Conservation (phyloP, 2,113 vertebrate species). For the Rhodinocichla rosea region DNA sequence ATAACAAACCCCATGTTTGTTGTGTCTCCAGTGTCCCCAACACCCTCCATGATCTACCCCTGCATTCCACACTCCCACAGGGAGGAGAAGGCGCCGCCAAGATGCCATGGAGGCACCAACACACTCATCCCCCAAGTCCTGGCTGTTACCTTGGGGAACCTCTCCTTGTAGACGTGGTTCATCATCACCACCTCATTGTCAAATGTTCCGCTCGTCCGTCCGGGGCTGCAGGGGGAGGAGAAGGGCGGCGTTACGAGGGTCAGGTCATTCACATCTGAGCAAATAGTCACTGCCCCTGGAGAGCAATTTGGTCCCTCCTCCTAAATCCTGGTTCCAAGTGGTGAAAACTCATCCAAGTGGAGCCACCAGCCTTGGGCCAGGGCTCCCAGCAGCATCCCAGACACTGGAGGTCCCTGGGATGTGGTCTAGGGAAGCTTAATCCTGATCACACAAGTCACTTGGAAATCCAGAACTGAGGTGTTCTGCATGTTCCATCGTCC, state of each 20-base stretch:
- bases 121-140: rapidly evolving
- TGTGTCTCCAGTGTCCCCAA: background rate
- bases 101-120: rapidly evolving
- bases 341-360: background rate
- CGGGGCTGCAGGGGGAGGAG: conserved; percentile 77
- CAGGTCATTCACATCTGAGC: background rate
- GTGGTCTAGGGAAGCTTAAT: background rate
- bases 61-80: background rate
- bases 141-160: conserved; percentile 90
- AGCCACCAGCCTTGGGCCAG: background rate
- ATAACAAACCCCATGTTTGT: background rate
- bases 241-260: rapidly evolving
- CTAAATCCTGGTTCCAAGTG: background rate
- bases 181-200: conserved; percentile 98
- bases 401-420: background rate
- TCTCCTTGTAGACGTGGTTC: conserved; percentile 97
- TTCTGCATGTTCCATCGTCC: background rate
- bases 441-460: background rate
- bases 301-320: background rate
- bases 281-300: background rate
- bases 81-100: background rate
- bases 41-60: background rate
- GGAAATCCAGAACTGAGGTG: background rate
- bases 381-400: background rate
- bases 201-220: conserved; percentile 83